Base-by-base conservation (phyloP, 2,797 vertebrate genomes). In the Urophycis tenuis region DNA sequence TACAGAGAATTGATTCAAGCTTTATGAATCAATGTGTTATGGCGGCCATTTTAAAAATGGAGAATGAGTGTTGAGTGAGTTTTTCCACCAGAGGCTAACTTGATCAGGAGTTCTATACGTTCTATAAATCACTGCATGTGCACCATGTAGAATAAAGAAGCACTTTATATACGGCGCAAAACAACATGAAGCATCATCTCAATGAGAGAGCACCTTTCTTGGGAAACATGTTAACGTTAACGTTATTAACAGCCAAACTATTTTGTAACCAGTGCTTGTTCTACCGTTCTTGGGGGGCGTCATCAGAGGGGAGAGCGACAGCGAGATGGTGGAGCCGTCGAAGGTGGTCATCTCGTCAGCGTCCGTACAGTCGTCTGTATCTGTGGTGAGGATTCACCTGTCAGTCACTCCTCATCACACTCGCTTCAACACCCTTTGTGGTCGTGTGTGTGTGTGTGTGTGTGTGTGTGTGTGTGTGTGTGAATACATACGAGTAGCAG, bases 251-350 rank as follows among this genome's bases (percentile, higher is more conserved):
- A 49, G 45, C 45, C 17, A 4, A 15, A 22, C 45, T 53, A n/a
- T 60, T n/a, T 25, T 25, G 53, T n/a, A 1, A 60, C 25, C 53
- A n/a, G 2, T n/a, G 25, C 22, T 53, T 25, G 53, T n/a, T 60
- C 9, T 60, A 60, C 53, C 53, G 53, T 60, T 60, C 53, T 60
- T 60, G 53, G 90, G 92, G 85, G 96, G 94, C 81, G 94, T 92
- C 94, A 94, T 95, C 85, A 95, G 92, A 80, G 95, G 96, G 83
- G 96, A 97, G 80, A 97, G 94, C 84, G 95, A 96, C 88, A 96
- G 94, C 84, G 95, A 97, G 89, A 96, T 93, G 80, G 95, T 96
- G 72, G 93, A 93, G 71, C 91, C 91, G 11, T 93, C 92, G 75
- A 92, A 92, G 25, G 92, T 93, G 53, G 91, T 93, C 88, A 93